phyloP scores from a whole-genome alignment of 2,888 invertebrate genomes.

The Limnephilus marmoratus region DNA sequence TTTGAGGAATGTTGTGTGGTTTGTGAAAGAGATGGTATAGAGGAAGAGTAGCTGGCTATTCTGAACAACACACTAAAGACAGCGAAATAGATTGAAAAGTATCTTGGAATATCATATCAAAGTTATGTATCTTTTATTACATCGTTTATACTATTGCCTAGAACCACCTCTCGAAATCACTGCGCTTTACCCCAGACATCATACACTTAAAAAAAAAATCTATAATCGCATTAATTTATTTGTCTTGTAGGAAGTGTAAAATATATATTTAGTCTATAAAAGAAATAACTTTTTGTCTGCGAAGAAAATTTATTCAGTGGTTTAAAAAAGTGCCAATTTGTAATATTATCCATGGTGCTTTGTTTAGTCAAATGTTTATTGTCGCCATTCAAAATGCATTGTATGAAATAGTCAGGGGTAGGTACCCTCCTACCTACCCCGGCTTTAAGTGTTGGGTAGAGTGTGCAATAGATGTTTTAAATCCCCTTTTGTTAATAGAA shows the following conservation, averaged over 20 bases:
- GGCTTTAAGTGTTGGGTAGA: constrained; percentile 57
- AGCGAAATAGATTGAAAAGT: too few species aligned
- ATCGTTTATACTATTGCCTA: too few species aligned
- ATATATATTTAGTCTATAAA: neutral
- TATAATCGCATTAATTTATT: neutral
- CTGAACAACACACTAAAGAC: too few species aligned
- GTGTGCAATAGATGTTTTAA: constrained; percentile 61
- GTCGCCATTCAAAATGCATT: constrained; percentile 56
- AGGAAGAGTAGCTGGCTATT: too few species aligned
- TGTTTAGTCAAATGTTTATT: constrained; percentile 32
- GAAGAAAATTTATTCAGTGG: neutral
- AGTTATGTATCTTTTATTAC: too few species aligned
- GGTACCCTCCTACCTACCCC: constrained; percentile 29
- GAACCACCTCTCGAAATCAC: too few species aligned
- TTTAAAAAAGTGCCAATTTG: constrained; percentile 15
- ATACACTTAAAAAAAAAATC: neutral
- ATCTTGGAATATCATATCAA: too few species aligned
- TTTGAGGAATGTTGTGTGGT: too few species aligned
- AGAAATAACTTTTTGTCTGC: neutral
- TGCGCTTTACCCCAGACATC: too few species aligned
- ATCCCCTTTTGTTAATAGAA: constrained; percentile 64
- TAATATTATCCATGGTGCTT: constrained; percentile 17
- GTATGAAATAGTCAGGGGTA: constrained; percentile 61
- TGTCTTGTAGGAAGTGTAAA: neutral
- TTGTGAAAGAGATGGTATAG: too few species aligned